A percentile compares a stretch with the other conserved stretches of the same genome.
Conservation (phyloP, 2,797 vertebrate genomes). For the Jordanella pulchra region DNA sequence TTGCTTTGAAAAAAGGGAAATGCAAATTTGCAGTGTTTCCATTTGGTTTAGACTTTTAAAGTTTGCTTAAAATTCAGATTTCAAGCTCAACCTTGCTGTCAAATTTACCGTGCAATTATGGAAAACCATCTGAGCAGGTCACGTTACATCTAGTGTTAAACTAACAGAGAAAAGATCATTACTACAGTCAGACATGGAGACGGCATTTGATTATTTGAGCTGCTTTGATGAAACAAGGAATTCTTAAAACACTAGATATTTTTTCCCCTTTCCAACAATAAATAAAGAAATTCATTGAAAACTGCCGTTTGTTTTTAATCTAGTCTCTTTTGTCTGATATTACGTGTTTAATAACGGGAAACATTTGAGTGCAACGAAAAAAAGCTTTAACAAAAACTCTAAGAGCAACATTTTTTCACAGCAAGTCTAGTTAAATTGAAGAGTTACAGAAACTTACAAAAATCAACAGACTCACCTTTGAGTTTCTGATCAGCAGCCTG, state of each 20-base stretch:
- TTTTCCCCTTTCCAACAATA: neutral
- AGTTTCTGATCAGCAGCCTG: conserved; percentile 97
- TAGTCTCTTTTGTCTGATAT: neutral
- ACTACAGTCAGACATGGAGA: no score
- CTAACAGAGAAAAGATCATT: no score
- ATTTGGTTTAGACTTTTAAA: no score
- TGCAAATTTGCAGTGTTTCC: no score
- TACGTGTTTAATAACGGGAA: neutral
- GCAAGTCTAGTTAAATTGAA: conserved; percentile 13
- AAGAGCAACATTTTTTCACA: neutral
- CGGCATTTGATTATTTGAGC: no score
- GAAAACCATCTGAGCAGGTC: neutral
- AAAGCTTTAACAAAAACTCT: neutral
- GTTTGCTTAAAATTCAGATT: no score
- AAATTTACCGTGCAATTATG: no score
- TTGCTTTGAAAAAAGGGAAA: no score
- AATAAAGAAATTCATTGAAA: neutral
- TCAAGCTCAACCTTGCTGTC: no score
- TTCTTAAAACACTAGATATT: no score
- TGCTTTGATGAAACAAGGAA: no score
- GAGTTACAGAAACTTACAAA: conserved; percentile 15
- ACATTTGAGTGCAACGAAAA: neutral
- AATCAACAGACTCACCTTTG: conserved; percentile 88
- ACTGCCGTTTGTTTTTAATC: neutral
- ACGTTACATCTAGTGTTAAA: no score